Evolutionary conservation across 1,140 invertebrate genomes (phyloP), one percentile per base, ranked within the genome.

Genomic region (Wasmannia auropunctata): DNA sequence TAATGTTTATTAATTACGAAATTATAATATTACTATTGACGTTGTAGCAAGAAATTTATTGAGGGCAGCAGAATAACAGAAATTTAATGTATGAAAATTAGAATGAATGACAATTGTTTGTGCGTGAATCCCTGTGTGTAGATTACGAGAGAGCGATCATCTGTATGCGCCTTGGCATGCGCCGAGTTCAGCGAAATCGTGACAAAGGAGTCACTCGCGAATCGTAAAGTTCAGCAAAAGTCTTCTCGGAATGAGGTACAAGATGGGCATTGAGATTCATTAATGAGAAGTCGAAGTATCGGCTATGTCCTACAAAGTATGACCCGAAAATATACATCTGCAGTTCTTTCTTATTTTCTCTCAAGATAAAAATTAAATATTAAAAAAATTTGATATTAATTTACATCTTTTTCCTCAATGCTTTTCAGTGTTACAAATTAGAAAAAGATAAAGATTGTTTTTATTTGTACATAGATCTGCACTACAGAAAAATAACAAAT

Each of bases 161-260:
- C 5, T 63, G 4, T 22, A 43, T 37, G 19, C 25, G 7, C n/a
- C 3, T 43, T 31, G 37, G 56, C 14, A 77, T 63, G 75, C 19
- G 63, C 16, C 8, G 37, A n/a, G 22, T 77, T 77, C 56, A 31
- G 56, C 56, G 56, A 77, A 63, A 63, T 62, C 40, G 6, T 63
- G 37, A 77, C 25, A 63, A 77, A 63, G 25, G 6, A 25, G 25
- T 60, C 54, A n/a, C n/a, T 76, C 54, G 54, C 25, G 56, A 43
- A 31, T 22, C 37, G 11, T 31, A 1, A 60, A 62, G 16, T 28
- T 76, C 74, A 76, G 34, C 34, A 43, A 63, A 63, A 63, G 25
- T 77, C 7, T 77, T 63, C 56, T 77, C 19, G 3, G 75, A 63
- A 77, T 11, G 10, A 63, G 25, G 1, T 8, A 7, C 25, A 77